These are phyloP conservation scores for Xiphophorus maculatus DNA, from an alignment of 2,113 vertebrate genomes.

Conservation along the genomic window DNA sequence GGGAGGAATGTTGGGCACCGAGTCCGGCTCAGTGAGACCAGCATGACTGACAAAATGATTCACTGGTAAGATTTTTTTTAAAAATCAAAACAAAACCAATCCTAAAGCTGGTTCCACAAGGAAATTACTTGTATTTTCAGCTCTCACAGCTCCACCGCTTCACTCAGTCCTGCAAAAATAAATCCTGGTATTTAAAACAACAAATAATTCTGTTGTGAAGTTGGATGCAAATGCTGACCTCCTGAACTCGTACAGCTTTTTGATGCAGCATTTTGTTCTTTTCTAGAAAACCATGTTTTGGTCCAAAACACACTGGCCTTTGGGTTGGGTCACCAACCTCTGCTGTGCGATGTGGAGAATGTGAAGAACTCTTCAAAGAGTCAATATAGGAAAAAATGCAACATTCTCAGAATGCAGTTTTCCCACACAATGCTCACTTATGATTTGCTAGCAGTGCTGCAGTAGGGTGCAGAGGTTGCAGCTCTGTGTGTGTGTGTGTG, in stretches of 20 bases:
- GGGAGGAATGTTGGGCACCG: constrained; percentile 12
- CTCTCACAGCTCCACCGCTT: background rate
- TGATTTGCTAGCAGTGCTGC: constrained; percentile 16
- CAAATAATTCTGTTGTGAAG: background rate
- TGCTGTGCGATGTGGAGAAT: constrained; percentile 54
- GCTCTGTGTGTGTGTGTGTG: background rate
- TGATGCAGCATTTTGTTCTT: background rate
- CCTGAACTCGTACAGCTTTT: constrained; percentile 1
- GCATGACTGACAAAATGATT: constrained; percentile 9
- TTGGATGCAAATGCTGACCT: constrained; percentile 5
- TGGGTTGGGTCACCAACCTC: constrained; percentile 20
- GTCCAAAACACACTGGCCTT: constrained; percentile 14
- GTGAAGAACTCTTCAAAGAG: constrained; percentile 38
- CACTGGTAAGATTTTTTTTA: background rate
- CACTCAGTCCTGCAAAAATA: no score
- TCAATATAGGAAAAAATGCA: constrained; percentile 52
- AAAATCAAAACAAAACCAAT: background rate
- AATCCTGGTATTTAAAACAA: background rate
- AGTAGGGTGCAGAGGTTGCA: constrained; percentile 19
- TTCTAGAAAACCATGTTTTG: constrained; percentile 20
- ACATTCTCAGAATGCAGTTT: constrained; percentile 50
- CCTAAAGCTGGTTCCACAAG: background rate
- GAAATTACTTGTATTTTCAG: background rate
- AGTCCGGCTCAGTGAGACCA: background rate
- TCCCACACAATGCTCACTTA: constrained; percentile 37